Conservation (phyloP, 37 sponge, comb jelly and placozoan species). For the Halichondria panicea region DNA sequence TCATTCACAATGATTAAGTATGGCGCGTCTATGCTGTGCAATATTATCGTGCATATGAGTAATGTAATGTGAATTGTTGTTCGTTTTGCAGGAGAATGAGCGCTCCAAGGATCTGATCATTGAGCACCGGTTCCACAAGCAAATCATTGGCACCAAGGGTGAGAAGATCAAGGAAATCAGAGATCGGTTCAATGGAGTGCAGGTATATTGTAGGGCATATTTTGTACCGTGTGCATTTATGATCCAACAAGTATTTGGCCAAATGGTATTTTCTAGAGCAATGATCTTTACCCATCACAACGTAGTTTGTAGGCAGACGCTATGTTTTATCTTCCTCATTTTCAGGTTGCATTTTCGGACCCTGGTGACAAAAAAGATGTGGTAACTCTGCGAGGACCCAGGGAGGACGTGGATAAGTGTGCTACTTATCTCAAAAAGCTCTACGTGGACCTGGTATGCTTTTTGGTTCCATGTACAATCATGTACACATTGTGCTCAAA, state of each 20-base stretch:
- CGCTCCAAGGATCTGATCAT: conserved; percentile 69
- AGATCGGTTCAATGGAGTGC: conserved; percentile 64
- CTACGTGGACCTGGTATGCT: conserved; percentile 62
- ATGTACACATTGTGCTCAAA: too few relatives aligned
- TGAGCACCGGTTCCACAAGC: conserved; percentile 83
- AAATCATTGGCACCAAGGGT: conserved; percentile 86
- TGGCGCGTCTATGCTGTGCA: neutral
- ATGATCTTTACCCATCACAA: neutral
- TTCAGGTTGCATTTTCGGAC: conserved; percentile 71
- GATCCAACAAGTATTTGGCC: neutral
- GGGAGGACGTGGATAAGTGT: conserved; percentile 78
- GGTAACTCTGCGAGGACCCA: conserved; percentile 85
- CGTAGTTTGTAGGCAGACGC: neutral
- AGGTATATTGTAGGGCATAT: conserved; percentile 4
- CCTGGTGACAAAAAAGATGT: conserved; percentile 67
- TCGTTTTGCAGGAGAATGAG: conserved; percentile 83
- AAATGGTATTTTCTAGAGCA: neutral
- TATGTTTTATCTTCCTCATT: neutral
- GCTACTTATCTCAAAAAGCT: conserved; percentile 67
- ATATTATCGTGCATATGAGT: too few relatives aligned
- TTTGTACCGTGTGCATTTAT: neutral
- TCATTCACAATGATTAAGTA: neutral
- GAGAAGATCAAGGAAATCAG: conserved; percentile 77
- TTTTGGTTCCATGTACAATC: too few relatives aligned
- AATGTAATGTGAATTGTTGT: too few relatives aligned